Base-by-base conservation (phyloP, 1,140 invertebrate species). In the Macrobrachium rosenbergii region DNA sequence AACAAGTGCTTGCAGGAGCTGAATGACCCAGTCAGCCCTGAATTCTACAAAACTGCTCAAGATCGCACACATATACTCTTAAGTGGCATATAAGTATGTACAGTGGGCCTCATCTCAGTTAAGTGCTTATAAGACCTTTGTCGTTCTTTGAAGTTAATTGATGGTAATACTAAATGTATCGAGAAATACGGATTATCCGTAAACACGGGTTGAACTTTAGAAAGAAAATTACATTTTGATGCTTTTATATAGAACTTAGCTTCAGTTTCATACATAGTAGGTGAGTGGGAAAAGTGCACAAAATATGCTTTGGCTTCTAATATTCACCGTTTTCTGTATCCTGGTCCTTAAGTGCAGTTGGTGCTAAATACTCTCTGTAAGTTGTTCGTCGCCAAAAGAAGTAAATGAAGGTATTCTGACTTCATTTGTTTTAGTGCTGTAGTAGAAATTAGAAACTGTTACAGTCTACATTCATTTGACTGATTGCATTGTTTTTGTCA, bases 281-380 rank as follows among this genome's bases (percentile, higher is more conserved):
- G 59, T 77, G 75, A n/a, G 59, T 77, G 43, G 45, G 21, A 43
- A 77, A 7, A 11, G 19, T 58, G 19, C 37, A 58, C 19, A 77
- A 45, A 45, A 43, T 75, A 16, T 45, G 19, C 75, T 58, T 77
- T 21, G n/a, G 72, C 72, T 75, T 75, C 37, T 45, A 75, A 75
- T 75, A 75, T n/a, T 45, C 37, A 75, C 19, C 43, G 2, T 11
- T n/a, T 77, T 77, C 16, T 45, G 23, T 16, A 43, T 21, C 21
- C 17, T 11, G 10, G 8, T n/a, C 17, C 17, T 58, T 77, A 6
- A 77, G 45, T 77, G 45, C 75, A 58, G 75, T 14, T 77, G 75
- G 75, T 77, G 75, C 75, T 77, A 77, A 21, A 21, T 58, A 77
- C 19, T 21, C 19, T 58, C 45, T 11, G 52, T n/a, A 21, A 14